These are phyloP conservation scores for Colletes latitarsis DNA, from an alignment of 1,140 invertebrate genomes.

Conservation along the genomic window DNA sequence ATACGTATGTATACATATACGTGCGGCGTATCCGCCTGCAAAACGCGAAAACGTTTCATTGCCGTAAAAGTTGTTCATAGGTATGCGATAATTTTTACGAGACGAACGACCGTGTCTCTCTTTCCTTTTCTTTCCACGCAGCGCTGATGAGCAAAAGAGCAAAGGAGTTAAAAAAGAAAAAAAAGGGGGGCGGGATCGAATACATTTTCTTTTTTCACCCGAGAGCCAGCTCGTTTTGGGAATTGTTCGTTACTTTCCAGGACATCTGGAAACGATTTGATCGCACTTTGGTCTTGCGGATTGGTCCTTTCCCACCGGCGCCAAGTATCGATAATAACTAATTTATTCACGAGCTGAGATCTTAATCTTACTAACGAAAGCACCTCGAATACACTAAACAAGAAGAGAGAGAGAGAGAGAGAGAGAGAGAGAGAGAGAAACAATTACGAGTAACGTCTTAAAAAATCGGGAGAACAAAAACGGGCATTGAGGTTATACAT, in stretches of 20 bases:
- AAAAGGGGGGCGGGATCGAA: not conserved
- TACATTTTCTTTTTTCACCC: constrained; percentile 33
- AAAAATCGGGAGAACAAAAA: constrained; percentile 18
- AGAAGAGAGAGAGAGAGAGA: not conserved
- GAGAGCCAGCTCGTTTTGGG: constrained; percentile 54
- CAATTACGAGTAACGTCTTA: not conserved
- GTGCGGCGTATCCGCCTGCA: not conserved
- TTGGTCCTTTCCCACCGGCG: constrained; percentile 55
- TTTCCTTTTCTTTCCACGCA: not conserved
- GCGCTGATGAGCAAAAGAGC: constrained; percentile 3
- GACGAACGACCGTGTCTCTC: not conserved
- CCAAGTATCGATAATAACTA: constrained; percentile 46
- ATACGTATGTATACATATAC: not conserved
- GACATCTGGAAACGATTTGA: constrained; percentile 36
- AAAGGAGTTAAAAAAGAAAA: not conserved
- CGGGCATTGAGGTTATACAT: not conserved
- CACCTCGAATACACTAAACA: constrained; percentile 56
- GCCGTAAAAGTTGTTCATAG: not conserved
- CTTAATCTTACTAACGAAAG: constrained; percentile 55
- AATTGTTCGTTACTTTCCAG: constrained; percentile 40
- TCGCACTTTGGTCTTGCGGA: constrained; percentile 44
- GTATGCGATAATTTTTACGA: not conserved
- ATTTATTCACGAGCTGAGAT: constrained; percentile 58
- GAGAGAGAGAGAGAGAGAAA: not conserved
- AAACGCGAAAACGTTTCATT: constrained; percentile 5